Base-by-base conservation (phyloP, 1,140 invertebrate genomes). In the Drosophila neocordata region DNA sequence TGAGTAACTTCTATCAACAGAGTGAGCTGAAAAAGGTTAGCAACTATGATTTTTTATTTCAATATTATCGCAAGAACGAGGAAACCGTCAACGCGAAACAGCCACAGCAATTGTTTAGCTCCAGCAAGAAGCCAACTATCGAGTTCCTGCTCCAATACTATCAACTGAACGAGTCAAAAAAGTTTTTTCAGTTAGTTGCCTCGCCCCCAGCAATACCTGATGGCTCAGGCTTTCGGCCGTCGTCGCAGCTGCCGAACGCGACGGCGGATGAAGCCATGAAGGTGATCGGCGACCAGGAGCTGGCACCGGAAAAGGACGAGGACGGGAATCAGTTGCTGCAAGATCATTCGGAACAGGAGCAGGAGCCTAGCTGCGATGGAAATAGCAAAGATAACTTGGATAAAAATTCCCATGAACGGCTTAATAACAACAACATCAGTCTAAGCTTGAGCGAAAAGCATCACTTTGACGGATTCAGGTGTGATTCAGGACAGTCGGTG, bases 111-210 rank as follows among this genome's bases (percentile, higher is more conserved):
- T n/a, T 24, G 7, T 88, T 87, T 35, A 88, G 79, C 52, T 68
- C 83, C 7, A 85, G 62, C 56, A 78, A 81, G 8, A 84, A 82
- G 20, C 90, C 90, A 8, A 83, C 71, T 4, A 90, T 92, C 38
- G 91, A 92, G 24, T 91, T 90, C 63, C 57, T 92, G 9, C 55
- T 87, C 4, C 91, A 92, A 64, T 92, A 87, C 34, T 92, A 92
- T 65, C 91, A 92, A 73, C 59, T 92, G 4, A 90, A 82, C 34
- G 91, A 92, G 70, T 92, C 89, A 8, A 92, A 92, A 77, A 91
- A 90, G 83, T 91, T 91, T 91, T 91, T 91, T 91, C 90, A 91
- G 77, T 90, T 91, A 90, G 76, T 82, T 77, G 90, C 90, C 89
- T 91, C 90, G 87, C 87, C 87, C 69, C 77, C 79, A 82, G 62